Percentiles rank a stretch among this genome's conserved stretches.
Conservation (phyloP, 2,888 invertebrate genomes). For the Pyrocoelia pectoralis region DNA sequence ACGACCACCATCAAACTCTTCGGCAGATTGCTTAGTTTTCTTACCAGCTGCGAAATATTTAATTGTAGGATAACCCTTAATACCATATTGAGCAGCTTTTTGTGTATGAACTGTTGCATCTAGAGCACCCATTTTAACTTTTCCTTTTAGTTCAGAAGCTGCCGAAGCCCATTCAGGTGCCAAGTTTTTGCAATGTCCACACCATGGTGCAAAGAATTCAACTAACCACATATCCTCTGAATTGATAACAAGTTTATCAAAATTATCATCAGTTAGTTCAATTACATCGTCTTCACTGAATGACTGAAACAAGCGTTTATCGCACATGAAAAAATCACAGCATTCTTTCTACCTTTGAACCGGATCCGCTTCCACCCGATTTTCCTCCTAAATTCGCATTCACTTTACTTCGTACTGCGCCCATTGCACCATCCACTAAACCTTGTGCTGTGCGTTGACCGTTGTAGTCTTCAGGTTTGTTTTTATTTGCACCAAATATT, state of each 20-base stretch:
- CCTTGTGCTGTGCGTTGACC: conserved; percentile 87
- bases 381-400: conserved; percentile 74
- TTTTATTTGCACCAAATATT: conserved; percentile 87
- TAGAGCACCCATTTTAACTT: conserved; percentile 93
- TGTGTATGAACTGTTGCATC: conserved; percentile 92
- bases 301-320: conserved; percentile 45
- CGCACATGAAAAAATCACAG: conserved; percentile 14
- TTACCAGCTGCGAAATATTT: conserved; percentile 86
- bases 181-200: conserved; percentile 95
- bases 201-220: conserved; percentile 98
- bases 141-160: conserved; percentile 93
- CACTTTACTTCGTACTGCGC: conserved; percentile 78
- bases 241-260: conserved; percentile 87
- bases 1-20: conserved; percentile 93
- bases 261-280: conserved; percentile 95
- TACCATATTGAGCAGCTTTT: conserved; percentile 84
- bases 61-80: conserved; percentile 96
- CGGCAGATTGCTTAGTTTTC: conserved; percentile 71
- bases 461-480: conserved; percentile 82
- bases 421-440: conserved; percentile 85
- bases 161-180: conserved; percentile 97
- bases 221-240: conserved; percentile 98
- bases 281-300: conserved; percentile 73
- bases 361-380: conserved; percentile 50
- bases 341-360: conserved; percentile 19